Evolutionary conservation across 2,113 vertebrate genomes (phyloP), one percentile per base, ranked within the genome.

Genomic region (Acrocephalus arundinaceus): DNA sequence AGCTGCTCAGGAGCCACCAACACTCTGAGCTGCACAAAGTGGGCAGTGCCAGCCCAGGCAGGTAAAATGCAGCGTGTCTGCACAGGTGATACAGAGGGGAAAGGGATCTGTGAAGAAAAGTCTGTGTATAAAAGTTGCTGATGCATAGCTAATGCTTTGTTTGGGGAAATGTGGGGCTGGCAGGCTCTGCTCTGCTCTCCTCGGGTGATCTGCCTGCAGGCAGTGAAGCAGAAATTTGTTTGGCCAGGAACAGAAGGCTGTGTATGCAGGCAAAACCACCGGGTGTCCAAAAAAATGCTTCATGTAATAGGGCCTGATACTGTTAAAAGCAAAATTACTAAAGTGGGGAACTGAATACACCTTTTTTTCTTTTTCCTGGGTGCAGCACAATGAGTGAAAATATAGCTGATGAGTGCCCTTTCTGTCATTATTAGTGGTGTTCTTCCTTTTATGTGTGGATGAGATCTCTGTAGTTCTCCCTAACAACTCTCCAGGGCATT

Each of bases 191-290:
- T 79, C 67, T 92, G 46, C 59, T 93, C 73, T 89, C 91, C 80
- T 85, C 25, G 9, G 77, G 77, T 95, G 87, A 82, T 91, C 94
- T 92, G 90, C 89, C 70, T 84, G 48, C 57, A 89, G 54, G 61
- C 80, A 54, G 45, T 13, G 87, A 89, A 65, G 66, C 74, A 70
- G 68, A 87, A 93, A 85, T 24, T 8, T 46, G 16, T 89, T 89
- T 76, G 81, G 75, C 55, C 66, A 66, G 43, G 51, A 94, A 80
- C 11, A 75, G 72, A 74, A 92, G 77, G 54, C 61, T 68, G 57
- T 19, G 37, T 13, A 43, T 1, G 1, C 49, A 70, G 80, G 72
- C 11, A 76, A 58, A 94, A 83, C 27, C 90, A 74, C 54, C 0
- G 0, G 35, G 91, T 83, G 71, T 73, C 90, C 2, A 0, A 83